Evolutionary conservation across 2,797 vertebrate species (phyloP).

Genomic region (Amblyraja radiata): DNA sequence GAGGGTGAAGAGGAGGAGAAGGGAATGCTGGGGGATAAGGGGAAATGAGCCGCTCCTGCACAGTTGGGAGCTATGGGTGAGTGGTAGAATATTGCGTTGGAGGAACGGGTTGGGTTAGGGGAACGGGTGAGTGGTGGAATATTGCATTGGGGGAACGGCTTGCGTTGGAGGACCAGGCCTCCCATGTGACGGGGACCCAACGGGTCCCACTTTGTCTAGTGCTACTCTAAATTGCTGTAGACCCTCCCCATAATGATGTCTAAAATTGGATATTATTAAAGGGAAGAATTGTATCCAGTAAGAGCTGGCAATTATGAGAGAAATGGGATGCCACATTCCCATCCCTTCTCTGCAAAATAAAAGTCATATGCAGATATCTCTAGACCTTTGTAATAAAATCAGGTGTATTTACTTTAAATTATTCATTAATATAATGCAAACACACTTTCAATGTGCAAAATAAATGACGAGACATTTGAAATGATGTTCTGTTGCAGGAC

Average conservation of each 20-base stretch:
- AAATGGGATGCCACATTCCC: not conserved
- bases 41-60: too few species aligned
- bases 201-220: too few species aligned
- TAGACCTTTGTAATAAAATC: not conserved
- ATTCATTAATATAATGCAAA: not conserved
- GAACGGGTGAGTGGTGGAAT: too few species aligned
- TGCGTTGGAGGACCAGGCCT: too few species aligned
- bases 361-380: not conserved
- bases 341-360: too few species aligned
- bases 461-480: not conserved
- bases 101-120: too few species aligned
- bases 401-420: not conserved
- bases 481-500: conserved; percentile 58
- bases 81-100: too few species aligned
- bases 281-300: not conserved
- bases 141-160: too few species aligned
- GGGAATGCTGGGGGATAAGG: too few species aligned
- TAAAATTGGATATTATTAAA: not conserved
- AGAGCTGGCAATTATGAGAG: not conserved
- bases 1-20: too few species aligned
- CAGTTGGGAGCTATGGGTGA: too few species aligned
- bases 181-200: too few species aligned
- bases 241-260: not conserved
- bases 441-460: not conserved
- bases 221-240: not conserved